These are phyloP conservation scores for Hepsetus odoe DNA, from an alignment of 2,113 vertebrate genomes.

Conservation along the genomic window DNA sequence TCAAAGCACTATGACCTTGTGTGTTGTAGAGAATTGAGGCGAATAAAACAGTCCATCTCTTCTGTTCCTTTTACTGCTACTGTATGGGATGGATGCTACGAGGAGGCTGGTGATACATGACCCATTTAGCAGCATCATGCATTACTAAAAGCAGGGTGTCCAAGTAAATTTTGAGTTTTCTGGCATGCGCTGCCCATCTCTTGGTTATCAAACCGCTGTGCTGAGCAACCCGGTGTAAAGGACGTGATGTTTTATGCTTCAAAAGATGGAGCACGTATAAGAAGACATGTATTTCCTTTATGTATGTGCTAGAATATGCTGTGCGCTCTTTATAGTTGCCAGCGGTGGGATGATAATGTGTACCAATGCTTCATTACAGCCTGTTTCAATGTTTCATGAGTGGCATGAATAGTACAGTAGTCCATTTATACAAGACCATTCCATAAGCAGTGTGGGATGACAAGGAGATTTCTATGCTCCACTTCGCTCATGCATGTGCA, in stretches of 20 bases:
- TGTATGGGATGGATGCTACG: conserved; percentile 15
- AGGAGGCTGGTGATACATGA: not conserved
- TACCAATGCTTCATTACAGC: not conserved
- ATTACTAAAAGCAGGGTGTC: not conserved
- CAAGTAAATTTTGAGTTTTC: not conserved
- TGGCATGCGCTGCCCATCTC: not conserved
- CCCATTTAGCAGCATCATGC: conserved; percentile 5
- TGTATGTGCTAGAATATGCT: not conserved
- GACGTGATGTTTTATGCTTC: not conserved
- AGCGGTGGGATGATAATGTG: not conserved
- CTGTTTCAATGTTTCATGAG: conserved; percentile 2
- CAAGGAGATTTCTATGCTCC: not conserved
- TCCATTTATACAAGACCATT: not conserved
- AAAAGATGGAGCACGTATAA: not conserved
- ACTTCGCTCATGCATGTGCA: conserved; percentile 11
- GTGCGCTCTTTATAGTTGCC: not conserved
- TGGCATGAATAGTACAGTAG: not conserved
- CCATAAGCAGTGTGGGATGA: not conserved
- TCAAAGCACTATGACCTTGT: conserved; percentile 24
- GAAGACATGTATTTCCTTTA: not conserved
- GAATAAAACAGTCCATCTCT: conserved; percentile 25
- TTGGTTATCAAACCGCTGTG: not conserved
- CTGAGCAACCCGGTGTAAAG: not conserved
- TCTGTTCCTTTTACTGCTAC: not conserved
- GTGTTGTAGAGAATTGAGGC: conserved; percentile 22